Evolutionary conservation across 1,140 invertebrate species (phyloP).

Genomic region (Nephila pilipes): DNA sequence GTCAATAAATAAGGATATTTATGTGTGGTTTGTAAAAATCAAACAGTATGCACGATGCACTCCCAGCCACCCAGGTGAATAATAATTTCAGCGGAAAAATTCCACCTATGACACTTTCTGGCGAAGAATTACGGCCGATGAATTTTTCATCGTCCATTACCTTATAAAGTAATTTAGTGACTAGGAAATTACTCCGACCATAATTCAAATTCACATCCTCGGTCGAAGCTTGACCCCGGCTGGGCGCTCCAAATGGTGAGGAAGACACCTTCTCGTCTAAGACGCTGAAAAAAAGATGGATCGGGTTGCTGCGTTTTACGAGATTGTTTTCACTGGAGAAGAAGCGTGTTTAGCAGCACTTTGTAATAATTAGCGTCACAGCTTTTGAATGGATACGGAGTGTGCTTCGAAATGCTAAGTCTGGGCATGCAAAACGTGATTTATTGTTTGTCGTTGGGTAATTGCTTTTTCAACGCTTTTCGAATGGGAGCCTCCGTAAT

Average conservation of each 20-base stretch:
- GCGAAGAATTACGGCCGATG: constrained; percentile 30
- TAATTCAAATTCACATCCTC: constrained; percentile 43
- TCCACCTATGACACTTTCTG: constrained; percentile 7
- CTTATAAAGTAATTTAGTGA: constrained; percentile 47
- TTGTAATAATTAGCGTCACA: constrained; percentile 46
- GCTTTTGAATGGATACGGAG: not conserved
- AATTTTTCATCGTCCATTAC: constrained; percentile 71
- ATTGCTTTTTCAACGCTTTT: constrained; percentile 11
- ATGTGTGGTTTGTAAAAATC: constrained; percentile 23
- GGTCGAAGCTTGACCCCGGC: not conserved
- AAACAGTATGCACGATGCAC: not conserved
- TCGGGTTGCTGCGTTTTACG: not conserved
- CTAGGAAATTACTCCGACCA: constrained; percentile 42
- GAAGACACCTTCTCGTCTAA: not conserved
- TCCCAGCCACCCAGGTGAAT: constrained; percentile 30
- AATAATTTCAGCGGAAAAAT: not conserved
- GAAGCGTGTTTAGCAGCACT: constrained; percentile 28
- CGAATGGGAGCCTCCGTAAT: not conserved
- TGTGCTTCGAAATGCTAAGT: not conserved
- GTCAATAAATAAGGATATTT: constrained; percentile 21
- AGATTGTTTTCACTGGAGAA: not conserved
- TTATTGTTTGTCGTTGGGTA: constrained; percentile 2
- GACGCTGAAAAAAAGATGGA: not conserved
- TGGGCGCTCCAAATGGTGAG: not conserved
- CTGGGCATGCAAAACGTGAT: not conserved